Base-by-base conservation (phyloP, 2,797 vertebrate genomes). In the Synaphobranchus kaupii region DNA sequence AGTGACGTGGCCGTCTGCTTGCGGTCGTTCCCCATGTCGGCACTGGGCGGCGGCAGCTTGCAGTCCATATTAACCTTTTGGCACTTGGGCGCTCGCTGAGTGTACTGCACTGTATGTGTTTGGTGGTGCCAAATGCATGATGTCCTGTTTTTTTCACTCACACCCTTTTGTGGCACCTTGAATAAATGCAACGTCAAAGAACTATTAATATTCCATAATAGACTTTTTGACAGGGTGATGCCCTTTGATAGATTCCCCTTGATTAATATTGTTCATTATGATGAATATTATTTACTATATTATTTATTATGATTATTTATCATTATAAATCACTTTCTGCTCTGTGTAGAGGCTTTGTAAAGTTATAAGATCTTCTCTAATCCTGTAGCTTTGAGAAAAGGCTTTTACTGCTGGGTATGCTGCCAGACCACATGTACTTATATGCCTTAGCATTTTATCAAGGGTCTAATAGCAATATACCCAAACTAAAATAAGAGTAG, bases 41-140 rank as follows among this genome's bases (percentile, higher is more conserved):
- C 84, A 50, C n/a, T 34, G 86, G 88, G 86, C 78, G 86, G 22
- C 39, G 85, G 88, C 87, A 78, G 86, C 90, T 92, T 92, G 92
- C 86, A 89, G 68, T 81, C 88, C 90, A 86, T 80, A 44, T 92
- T 87, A 91, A 13, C 86, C 91, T 90, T 93, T 92, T 56, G n/a
- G n/a, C 81, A 54, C 52, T 34, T 17, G 52, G 22, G 81, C 31
- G 48, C 22, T 71, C 47, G 58, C 20, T 85, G 25, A 50, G 25
- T 81, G 31, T 28, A 39, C 39, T 44, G 39, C 22, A 25, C 39
- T 44, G 58, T 34, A 25, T 84, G 83, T 44, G 31, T 84, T 73
- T 52, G 68, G 66, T 85, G 83, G 31, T 12, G 25, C 56, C 56
- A 34, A 80, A 66, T 85, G 83, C 87, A 85, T 81, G 84, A 25